A percentile compares a stretch with the other conserved stretches of the same genome.
Evolutionary conservation across 2,113 vertebrate species (phyloP).

Genomic region (Poeciliopsis turrubarensis): DNA sequence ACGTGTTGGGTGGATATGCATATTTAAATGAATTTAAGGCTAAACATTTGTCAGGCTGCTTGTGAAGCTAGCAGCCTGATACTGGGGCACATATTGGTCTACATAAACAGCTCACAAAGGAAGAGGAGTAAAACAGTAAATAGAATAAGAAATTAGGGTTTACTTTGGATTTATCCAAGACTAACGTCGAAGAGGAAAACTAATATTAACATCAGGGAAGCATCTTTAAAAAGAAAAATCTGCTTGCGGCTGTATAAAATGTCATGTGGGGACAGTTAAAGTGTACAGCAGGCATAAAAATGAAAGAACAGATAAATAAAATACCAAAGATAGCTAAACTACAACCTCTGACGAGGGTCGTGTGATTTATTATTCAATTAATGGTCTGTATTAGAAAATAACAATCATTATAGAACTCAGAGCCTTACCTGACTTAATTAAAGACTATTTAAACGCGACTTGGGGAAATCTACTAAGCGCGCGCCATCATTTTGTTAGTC

Average conservation of each 20-base stretch:
- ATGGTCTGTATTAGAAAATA: background rate
- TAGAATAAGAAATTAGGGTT: constrained; percentile 10
- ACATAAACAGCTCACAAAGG: constrained; percentile 6
- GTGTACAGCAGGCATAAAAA: background rate
- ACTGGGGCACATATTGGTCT: background rate
- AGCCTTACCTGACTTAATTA: background rate
- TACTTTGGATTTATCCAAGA: background rate
- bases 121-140: background rate
- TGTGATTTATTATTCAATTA: background rate
- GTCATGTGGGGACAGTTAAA: background rate
- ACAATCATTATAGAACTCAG: background rate
- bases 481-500: too few relatives aligned
- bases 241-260: background rate
- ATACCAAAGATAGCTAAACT: background rate
- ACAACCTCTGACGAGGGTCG: background rate
- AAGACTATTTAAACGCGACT: background rate
- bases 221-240: background rate
- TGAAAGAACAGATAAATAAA: too few relatives aligned
- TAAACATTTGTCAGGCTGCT: background rate
- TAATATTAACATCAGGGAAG: constrained; percentile 24
- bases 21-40: constrained; percentile 9
- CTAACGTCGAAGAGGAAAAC: background rate
- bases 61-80: background rate
- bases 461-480: background rate
- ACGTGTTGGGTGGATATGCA: constrained; percentile 19